Evolutionary conservation across 2,888 invertebrate genomes (phyloP), one percentile per base, ranked within the genome.

Genomic region (Sialis fuliginosa): DNA sequence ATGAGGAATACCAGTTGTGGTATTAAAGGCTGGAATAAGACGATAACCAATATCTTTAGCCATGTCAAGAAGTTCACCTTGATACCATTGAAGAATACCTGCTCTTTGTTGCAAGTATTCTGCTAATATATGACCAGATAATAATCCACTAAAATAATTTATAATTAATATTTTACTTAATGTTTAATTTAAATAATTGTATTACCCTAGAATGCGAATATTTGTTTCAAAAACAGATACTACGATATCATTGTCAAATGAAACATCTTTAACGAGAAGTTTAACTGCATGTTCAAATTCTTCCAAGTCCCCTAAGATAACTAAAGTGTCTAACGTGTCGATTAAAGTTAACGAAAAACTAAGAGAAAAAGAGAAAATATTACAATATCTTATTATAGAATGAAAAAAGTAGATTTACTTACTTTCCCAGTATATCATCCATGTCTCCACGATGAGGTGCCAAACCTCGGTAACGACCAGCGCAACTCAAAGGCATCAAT

Each of bases 201-300:
- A 74, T 74, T 66, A 90, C 83, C 97, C 97, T n/a, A 98, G 70
- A 69, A 98, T 83, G 54, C 97, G 74, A 56, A 98, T 98, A 64
- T 97, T 98, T 6, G 95, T 95, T 67, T 98, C 97, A 65, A 98
- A 98, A 5, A 98, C 91, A 0, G 96, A 96, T 6, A 98, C 96
- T 46, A 92, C 79, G 50, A 96, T 79, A 65, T 98, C 93, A 54
- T 77, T 85, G 62, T 98, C 92, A 65, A 98, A 97, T 47, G 75
- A 77, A 6, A 96, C 90, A 63, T 91, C 83, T 49, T 74, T 73
- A 51, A 93, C 81, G 39, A 97, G 81, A 51, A 89, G 69, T 63
- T 81, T 81, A 5, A 93, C 83, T 30, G 92, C 92, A 55, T 77
- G 77, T 62, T 92, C 96, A 69, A 98, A 98, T 69, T 96, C 93